Base-by-base conservation (phyloP, 1,140 invertebrate genomes). In the Ladona fulva region DNA sequence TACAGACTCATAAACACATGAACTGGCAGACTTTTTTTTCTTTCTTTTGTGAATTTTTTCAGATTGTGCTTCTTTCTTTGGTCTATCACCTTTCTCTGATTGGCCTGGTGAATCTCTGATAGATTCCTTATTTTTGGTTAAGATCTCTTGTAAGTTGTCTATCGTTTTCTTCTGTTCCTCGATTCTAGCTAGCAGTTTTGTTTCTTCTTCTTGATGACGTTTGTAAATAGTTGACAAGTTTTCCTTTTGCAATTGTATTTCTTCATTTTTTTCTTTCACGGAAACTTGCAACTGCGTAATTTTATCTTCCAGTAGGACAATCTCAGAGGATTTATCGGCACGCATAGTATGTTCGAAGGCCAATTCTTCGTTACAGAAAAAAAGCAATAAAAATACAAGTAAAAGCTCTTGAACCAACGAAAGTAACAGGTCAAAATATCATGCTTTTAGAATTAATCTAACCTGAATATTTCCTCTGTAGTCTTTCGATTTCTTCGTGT, bases 391-490 rank as follows among this genome's bases (percentile, higher is more conserved):
- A n/a, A 5, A 37, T 8, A 37, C 29, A 37, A 37, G 29, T 37
- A 37, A 37, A 37, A 37, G 29, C 8, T 5, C 1, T 37, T 37
- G 29, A 37, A 37, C 8, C n/a, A 37, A 5, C 3, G 29, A 8
- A 8, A 5, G 29, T 37, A 37, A 5, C 29, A 37, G 8, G 29
- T 37, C 8, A 37, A 37, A 37, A 8, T 37, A 37, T 37, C 8
- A 37, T 37, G 1, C 29, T 5, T 37, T 37, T n/a, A n/a, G n/a
- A n/a, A 37, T 5, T 37, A 37, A 66, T 66, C 52, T 22, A 66
- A 66, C 52, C 52, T 66, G 52, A 66, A 66, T 66, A 66, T 66
- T 66, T 66, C n/a, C 52, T 66, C n/a, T 66, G 52, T 22, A 66
- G n/a, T 22, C 14, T 66, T 66, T 66, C 52, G 14, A 66, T 66